These are phyloP conservation scores for Loripinus fragilis DNA, from an alignment of 2,888 invertebrate species.

Conservation along the genomic window DNA sequence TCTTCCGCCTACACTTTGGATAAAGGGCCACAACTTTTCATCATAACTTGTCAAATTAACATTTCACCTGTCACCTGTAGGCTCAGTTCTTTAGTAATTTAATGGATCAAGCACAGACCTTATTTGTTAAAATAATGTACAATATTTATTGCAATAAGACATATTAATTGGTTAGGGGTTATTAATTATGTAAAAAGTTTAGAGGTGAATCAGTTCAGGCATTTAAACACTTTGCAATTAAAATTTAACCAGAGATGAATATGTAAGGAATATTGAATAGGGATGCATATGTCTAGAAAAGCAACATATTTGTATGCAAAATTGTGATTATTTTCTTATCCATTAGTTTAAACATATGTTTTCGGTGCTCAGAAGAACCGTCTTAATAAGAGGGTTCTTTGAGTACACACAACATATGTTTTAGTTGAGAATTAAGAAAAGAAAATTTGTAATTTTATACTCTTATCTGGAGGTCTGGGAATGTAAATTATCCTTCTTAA, in stretches of 20 bases:
- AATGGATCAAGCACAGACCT: neutral
- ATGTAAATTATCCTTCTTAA: no score
- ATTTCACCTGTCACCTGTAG: neutral
- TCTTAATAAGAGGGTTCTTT: no score
- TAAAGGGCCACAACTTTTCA: neutral
- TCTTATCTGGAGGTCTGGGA: no score
- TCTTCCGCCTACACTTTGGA: slow-evolving; percentile 1
- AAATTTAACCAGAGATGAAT: slow-evolving; percentile 1
- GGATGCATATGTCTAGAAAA: no score
- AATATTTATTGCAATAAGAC: neutral
- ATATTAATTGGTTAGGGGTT: neutral
- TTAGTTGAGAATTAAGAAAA: no score
- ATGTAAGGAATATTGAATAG: no score
- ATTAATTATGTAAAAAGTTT: neutral
- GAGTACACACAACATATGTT: no score
- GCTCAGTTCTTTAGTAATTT: neutral
- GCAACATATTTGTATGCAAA: no score
- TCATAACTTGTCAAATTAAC: slow-evolving; percentile 11
- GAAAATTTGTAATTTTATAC: no score
- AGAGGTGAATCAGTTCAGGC: neutral
- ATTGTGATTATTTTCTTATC: no score
- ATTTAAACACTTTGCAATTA: neutral
- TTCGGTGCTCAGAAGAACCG: no score
- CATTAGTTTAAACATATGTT: no score
- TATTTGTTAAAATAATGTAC: neutral